Evolutionary conservation across 2,888 invertebrate genomes (phyloP).

Genomic region (Pristionchus entomophagus): DNA sequence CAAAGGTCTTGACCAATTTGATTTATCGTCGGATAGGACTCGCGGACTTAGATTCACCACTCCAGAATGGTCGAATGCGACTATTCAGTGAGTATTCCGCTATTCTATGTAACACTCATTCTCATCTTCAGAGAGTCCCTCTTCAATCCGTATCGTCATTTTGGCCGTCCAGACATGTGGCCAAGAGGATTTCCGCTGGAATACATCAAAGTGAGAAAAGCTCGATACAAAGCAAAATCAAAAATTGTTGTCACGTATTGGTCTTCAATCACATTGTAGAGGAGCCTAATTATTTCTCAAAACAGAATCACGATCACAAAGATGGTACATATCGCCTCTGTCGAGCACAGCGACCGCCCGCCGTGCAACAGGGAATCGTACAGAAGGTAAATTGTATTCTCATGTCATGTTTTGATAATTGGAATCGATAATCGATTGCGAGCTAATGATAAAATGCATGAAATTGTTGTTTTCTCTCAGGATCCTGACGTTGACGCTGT

Average conservation of each 20-base stretch:
- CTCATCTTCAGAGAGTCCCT: constrained; percentile 18
- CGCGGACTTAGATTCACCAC: neutral
- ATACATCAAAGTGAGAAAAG: too few species aligned
- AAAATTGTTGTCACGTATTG: neutral
- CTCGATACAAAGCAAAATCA: too few species aligned
- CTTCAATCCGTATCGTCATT: constrained; percentile 61
- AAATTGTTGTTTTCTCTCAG: neutral
- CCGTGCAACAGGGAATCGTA: constrained; percentile 63
- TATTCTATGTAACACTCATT: too few species aligned
- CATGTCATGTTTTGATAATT: neutral
- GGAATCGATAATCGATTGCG: neutral
- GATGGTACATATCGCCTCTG: constrained; percentile 48
- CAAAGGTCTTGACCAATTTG: constrained; percentile 20
- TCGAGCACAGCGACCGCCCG: constrained; percentile 51
- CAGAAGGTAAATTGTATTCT: constrained; percentile 51
- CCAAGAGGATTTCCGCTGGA: constrained; percentile 62
- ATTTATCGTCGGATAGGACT: neutral
- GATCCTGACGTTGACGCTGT: constrained; percentile 51
- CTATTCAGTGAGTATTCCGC: too few species aligned
- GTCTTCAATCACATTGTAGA: too few species aligned
- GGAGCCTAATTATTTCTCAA: neutral
- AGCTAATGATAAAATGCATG: neutral
- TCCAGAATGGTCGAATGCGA: neutral
- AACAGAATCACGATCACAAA: neutral
- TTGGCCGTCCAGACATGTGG: constrained; percentile 56